These are phyloP conservation scores for Drosophila mauritiana DNA, from an alignment of 1,140 invertebrate species.

Conservation along the genomic window DNA sequence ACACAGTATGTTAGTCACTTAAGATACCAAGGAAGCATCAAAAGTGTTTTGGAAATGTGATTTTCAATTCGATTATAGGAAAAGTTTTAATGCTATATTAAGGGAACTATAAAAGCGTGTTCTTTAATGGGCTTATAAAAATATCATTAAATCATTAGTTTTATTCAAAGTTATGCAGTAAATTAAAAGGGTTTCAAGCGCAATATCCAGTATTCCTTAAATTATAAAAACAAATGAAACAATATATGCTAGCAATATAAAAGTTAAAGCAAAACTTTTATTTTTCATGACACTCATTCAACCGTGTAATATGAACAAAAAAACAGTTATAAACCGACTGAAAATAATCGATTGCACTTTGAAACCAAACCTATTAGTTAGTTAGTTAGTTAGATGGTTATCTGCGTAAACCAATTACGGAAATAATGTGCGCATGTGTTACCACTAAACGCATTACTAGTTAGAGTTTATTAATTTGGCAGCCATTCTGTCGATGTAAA, in stretches of 20 bases:
- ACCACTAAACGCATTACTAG: neutral
- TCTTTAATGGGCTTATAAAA: conserved; percentile 5
- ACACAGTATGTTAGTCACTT: conserved; percentile 56
- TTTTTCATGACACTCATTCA: no score
- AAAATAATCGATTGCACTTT: no score
- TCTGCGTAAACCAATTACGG: neutral
- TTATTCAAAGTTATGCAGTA: neutral
- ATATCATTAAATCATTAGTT: neutral
- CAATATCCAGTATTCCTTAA: no score
- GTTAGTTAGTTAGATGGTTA: no score
- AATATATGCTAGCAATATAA: no score
- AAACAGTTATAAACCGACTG: no score
- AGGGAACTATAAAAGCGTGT: neutral
- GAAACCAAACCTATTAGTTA: no score
- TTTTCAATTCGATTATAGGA: conserved; percentile 33
- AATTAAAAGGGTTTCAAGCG: neutral
- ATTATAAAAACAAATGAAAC: no score
- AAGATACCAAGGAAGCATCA: conserved; percentile 39
- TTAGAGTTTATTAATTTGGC: conserved; percentile 5
- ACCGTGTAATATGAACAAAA: no score
- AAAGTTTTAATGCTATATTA: conserved; percentile 28
- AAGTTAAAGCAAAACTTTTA: no score
- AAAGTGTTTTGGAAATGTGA: conserved; percentile 16
- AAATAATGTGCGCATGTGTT: neutral
- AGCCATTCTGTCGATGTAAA: neutral